Percentiles rank a stretch among this genome's conserved stretches.
phyloP scores from a whole-genome alignment of 2,797 vertebrate species.

The Glossophaga mutica region DNA sequence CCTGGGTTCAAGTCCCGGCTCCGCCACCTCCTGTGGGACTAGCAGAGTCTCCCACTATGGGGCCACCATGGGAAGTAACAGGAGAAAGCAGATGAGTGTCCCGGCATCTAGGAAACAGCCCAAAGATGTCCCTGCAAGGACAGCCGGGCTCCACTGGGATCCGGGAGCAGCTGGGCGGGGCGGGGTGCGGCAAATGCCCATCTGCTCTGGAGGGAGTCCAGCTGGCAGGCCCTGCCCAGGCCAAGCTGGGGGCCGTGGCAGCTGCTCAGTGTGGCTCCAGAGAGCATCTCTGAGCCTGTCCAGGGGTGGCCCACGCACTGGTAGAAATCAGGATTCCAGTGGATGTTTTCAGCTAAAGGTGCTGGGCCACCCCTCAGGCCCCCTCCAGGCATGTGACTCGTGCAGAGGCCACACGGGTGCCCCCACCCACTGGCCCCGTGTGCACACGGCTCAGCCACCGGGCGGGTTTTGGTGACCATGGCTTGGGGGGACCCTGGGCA shows the following conservation, averaged over 20 bases:
- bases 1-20: accelerated
- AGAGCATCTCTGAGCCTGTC: neutral
- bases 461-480: neutral
- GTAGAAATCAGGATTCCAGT: neutral
- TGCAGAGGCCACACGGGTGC: accelerated
- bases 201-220: accelerated
- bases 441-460: neutral
- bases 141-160: accelerated
- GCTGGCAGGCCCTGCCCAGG: neutral
- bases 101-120: neutral
- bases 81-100: neutral
- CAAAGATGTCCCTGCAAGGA: neutral
- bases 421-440: accelerated
- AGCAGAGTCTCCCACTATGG: accelerated
- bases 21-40: accelerated
- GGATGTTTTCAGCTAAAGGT: neutral
- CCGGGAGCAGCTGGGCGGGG: neutral
- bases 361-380: accelerated
- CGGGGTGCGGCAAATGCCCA: neutral
- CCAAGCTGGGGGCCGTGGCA: no score
- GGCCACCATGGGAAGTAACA: accelerated
- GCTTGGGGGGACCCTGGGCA: neutral
- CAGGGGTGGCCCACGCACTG: accelerated
- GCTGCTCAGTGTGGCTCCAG: accelerated
- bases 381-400: neutral